Evolutionary conservation across 1,140 invertebrate species (phyloP).

Genomic region (Heliconius nattereri): DNA sequence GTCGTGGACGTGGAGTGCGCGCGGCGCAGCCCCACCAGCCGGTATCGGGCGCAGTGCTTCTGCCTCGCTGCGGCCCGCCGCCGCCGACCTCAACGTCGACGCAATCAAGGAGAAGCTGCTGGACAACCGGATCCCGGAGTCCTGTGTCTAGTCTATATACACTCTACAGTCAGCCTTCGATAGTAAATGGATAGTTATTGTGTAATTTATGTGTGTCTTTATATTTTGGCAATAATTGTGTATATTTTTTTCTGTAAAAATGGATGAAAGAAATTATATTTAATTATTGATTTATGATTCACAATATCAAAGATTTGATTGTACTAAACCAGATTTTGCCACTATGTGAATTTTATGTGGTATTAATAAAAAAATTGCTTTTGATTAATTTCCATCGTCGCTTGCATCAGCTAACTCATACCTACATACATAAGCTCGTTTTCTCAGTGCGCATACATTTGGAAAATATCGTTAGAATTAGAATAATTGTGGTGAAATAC

Average conservation of each 20-base stretch:
- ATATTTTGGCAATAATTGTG: not conserved
- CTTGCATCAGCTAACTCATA: slow-evolving; percentile 10
- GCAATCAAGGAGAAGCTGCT: slow-evolving; percentile 88
- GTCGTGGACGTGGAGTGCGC: slow-evolving; percentile 75
- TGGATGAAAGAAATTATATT: not conserved
- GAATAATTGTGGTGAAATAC: not conserved
- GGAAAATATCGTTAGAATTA: not conserved
- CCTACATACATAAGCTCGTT: not conserved
- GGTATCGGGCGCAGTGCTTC: slow-evolving; percentile 59
- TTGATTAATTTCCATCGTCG: not conserved
- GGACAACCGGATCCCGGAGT: slow-evolving; percentile 88
- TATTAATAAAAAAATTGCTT: not conserved
- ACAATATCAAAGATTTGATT: not conserved
- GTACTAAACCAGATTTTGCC: not conserved
- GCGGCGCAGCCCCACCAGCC: slow-evolving; percentile 62
- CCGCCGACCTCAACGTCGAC: slow-evolving; percentile 83
- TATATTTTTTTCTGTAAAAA: not conserved
- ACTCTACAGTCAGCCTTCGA: not conserved
- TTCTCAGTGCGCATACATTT: not conserved
- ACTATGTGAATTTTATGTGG: not conserved
- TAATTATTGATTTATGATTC: not conserved
- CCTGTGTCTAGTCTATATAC: slow-evolving; percentile 83
- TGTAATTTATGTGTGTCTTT: not conserved
- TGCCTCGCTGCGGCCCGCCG: slow-evolving; percentile 56
- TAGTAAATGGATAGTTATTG: not conserved